Evolutionary conservation across 2,888 invertebrate genomes (phyloP).

Genomic region (Agriopis marginaria): DNA sequence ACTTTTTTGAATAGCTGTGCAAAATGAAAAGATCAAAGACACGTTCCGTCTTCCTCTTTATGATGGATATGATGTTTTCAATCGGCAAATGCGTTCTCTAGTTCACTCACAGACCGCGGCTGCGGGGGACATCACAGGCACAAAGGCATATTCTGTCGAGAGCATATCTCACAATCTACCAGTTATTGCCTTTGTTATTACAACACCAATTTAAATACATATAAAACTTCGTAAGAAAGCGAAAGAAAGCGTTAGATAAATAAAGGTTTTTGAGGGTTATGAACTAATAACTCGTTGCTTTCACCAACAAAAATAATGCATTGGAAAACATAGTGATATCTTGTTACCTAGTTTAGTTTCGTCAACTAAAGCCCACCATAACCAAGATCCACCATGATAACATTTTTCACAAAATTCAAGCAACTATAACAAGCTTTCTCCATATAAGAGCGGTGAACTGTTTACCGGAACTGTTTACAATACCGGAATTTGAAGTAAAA

Average conservation of each 20-base stretch:
- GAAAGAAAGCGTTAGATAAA: too few relatives aligned
- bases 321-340: too few relatives aligned
- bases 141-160: slow-evolving; percentile 12
- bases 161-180: slow-evolving; percentile 3
- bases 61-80: slow-evolving; percentile 41
- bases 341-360: too few relatives aligned
- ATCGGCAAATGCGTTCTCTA: slow-evolving; percentile 51
- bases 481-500: too few relatives aligned
- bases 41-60: slow-evolving; percentile 5
- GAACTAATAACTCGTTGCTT: too few relatives aligned
- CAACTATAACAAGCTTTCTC: background rate
- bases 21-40: slow-evolving; percentile 22
- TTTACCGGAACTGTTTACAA: too few relatives aligned
- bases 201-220: too few relatives aligned
- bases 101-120: slow-evolving; percentile 17
- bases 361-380: too few relatives aligned
- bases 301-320: too few relatives aligned
- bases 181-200: slow-evolving; percentile 4
- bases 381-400: background rate
- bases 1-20: background rate
- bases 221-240: too few relatives aligned
- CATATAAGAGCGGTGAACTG: too few relatives aligned
- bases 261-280: too few relatives aligned
- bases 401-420: background rate
- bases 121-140: background rate